Evolutionary conservation across 2,888 invertebrate genomes (phyloP), one percentile per base, ranked within the genome.

Genomic region (Acleris cristana): DNA sequence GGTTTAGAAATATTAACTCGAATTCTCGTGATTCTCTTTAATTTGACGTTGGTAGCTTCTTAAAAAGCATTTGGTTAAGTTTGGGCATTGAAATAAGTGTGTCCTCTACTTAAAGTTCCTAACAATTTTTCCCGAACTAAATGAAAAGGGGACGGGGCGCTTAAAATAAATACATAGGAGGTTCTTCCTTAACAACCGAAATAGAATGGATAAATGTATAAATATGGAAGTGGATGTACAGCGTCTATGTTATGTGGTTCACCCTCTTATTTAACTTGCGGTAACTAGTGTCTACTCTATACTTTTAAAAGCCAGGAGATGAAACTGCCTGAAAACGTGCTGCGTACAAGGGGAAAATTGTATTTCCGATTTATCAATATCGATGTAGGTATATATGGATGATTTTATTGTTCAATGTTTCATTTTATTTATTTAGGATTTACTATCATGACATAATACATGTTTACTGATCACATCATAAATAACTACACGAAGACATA

Each of bases 121-220:
- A 2, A 16, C 45, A 1, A 45, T 7, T 18, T 48, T 18, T 48
- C 48, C 16, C 18, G 18, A 14, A 48, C 5, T 66, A 49, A 61
- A 55, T 18, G 56, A 61, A 55, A 64, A 66, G 56, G 61, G 65
- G 56, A 52, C 65, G 56, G 10, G 56, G 10, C 18, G 4, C 51
- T 61, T 23, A 56, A 66, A 61, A 66, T 66, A 66, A 66, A 49
- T 26, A 30, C 26, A 16, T 61, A 26, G 59, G 34, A 59, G 52
- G 45, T 53, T 34, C 56, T 23, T 45, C 51, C 18, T 30, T 51
- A 18, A 7, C 5, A 18, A 61, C 56, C n/a, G 23, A 66, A 66
- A 66, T 66, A 61, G 61, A 66, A 52, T 14, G 55, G 51, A 60
- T 30, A 59, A 30, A 44, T 30, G 61, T 56, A 52, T 62, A 66